Base-by-base conservation (phyloP, 2,888 invertebrate species). In the Poecilus cupreus region DNA sequence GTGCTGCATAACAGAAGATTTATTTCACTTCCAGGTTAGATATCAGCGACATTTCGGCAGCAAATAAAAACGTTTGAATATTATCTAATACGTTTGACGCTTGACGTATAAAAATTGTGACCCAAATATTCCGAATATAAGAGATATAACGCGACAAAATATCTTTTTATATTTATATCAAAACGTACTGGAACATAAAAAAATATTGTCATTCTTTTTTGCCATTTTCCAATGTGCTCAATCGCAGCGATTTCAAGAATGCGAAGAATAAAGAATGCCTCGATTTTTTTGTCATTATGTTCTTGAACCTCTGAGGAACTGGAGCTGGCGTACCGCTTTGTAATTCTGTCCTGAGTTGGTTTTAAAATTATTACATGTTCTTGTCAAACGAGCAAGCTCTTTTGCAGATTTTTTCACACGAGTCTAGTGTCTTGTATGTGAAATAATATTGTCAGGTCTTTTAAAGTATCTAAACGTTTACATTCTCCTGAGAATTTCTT, bases 181-280 rank as follows among this genome's bases (percentile, higher is more conserved):
- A 18, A 39, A 70, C 37, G 18, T 18, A 70, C 43, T 70, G 39
- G 39, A 70, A 10, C 70, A 70, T 70, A 70, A 70, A 70, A 54
- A 70, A 70, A 70, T 37, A 70, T 70, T 70, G 39, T 70, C 39
- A 43, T 70, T 70, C 70, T 70, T 43, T 70, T 70, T 70, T 70
- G 39, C 22, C 37, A 11, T 70, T 54, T 70, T 39, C 70, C 70
- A 70, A 70, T 70, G 39, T 18, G 39, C 13, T 37, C 64, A 64
- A 32, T 64, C 64, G 32, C 18, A 11, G 54, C 20, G 54, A 54
- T 54, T 54, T 54, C 54, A 6, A 54, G 54, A 60, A 60, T 60
- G 60, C 11, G 8, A 24, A 60, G 24, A 60, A 60, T 26, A 24
- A 60, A 60, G 60, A 43, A 43, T 43, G 43, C n/a, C 13, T 1